Conservation (phyloP, 2,888 invertebrate species). For the Phymatocera aterrima region DNA sequence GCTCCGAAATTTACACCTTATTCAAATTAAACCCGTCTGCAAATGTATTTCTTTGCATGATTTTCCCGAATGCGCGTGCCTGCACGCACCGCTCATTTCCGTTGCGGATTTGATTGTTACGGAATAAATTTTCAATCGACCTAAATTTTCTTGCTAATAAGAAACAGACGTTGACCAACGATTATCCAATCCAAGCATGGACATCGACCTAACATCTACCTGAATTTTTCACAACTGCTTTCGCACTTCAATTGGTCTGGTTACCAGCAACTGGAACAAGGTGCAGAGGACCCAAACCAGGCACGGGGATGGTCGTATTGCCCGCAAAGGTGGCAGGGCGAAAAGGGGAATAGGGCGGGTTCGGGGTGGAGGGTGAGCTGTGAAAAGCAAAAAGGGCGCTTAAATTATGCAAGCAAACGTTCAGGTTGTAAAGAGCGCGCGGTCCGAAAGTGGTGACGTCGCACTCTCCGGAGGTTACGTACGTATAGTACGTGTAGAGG, state of each 20-base stretch:
- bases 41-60: not conserved
- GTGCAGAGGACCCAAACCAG: conserved; percentile 50
- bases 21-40: not conserved
- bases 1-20: not conserved
- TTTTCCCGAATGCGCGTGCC: not conserved
- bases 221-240: conserved; percentile 63
- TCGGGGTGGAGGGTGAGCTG: conserved; percentile 47
- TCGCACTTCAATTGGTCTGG: conserved; percentile 56
- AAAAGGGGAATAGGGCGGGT: not conserved
- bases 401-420: conserved; percentile 68
- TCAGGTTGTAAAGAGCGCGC: conserved; percentile 63
- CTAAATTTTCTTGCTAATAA: not conserved
- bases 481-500: not conserved
- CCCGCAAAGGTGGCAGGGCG: conserved; percentile 29
- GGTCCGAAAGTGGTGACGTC: conserved; percentile 46
- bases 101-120: not conserved
- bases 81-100: conserved; percentile 20
- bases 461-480: conserved; percentile 42
- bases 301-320: conserved; percentile 26
- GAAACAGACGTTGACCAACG: not conserved
- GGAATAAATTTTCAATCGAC: not conserved
- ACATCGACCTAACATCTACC: not conserved
- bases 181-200: not conserved
- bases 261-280: conserved; percentile 51
- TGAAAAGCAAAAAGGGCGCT: conserved; percentile 58